Evolutionary conservation across 2,797 vertebrate species (phyloP), one percentile per base, ranked within the genome.

Genomic region (Channa striata): DNA sequence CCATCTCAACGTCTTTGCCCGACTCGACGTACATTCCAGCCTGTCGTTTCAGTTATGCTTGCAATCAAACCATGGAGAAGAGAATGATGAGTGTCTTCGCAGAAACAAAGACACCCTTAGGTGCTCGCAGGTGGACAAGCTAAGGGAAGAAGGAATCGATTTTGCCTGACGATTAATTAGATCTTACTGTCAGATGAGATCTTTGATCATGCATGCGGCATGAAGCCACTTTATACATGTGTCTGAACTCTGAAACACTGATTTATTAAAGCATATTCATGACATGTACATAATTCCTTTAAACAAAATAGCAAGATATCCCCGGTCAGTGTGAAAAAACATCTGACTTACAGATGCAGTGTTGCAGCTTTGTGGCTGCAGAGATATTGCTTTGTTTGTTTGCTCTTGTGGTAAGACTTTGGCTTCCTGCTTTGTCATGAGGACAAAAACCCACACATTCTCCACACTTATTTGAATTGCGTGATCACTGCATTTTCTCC

Each of bases 41-140:
- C 72, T 78, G 86, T 88, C 86, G 77, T 61, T 82, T 72, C 68
- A 49, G 34, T 54, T 72, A n/a, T n/a, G 66, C 61, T 62, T 23
- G 33, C 14, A 51, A 73, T 84, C 43, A 68, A 67, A 73, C 44
- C 60, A 34, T 1, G 13, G 50, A 43, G 59, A 54, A 53, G 1
- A 44, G 57, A 37, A 40, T 25, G 19, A 23, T 17, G 37, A 57
- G 36, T 25, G 54, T 47, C 36, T 25, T 58, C 37, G 36, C 53
- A 57, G 51, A 42, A 21, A 57, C 56, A 23, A 64, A 49, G 23
- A 34, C 10, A 4, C 44, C 67, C 64, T 34, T n/a, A 68, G 65
- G 78, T 65, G 63, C n/a, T 59, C 2, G 14, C 23, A 47, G 37
- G 19, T 10, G 37, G 12, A 59, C 30, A 19, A 49, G 23, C 20